phyloP scores from a whole-genome alignment of 2,888 invertebrate species.

The Apamea sordens region DNA sequence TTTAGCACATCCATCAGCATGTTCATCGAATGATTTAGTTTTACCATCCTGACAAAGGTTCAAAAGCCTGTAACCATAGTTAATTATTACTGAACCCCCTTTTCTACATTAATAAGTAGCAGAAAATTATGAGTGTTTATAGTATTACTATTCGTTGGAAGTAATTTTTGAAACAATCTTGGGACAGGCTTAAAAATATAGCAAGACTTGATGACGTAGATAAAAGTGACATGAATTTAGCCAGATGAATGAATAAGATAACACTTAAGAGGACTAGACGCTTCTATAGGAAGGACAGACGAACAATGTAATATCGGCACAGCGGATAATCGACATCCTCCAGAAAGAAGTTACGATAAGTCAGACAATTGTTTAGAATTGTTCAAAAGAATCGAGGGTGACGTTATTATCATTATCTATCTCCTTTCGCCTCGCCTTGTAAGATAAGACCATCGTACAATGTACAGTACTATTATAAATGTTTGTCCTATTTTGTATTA shows the following conservation, averaged over 20 bases:
- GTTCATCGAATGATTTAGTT: constrained; percentile 96
- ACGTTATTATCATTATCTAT: not conserved
- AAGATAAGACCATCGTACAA: not conserved
- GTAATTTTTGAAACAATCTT: not conserved
- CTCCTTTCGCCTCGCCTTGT: no score
- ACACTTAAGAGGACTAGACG: not conserved
- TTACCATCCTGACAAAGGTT: no score
- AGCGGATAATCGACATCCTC: not conserved
- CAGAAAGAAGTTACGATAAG: no score
- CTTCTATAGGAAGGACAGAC: no score
- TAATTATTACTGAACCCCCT: not conserved
- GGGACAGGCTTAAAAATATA: no score
- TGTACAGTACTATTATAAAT: not conserved
- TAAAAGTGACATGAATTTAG: not conserved
- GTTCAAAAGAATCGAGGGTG: not conserved
- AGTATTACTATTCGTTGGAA: not conserved
- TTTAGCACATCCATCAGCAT: constrained; percentile 94
- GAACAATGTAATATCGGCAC: not conserved
- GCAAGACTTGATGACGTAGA: not conserved
- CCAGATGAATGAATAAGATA: not conserved
- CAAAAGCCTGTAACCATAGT: constrained; percentile 67
- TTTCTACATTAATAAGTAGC: not conserved
- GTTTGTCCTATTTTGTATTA: no score
- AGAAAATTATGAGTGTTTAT: not conserved
- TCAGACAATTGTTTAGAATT: not conserved